Conservation (phyloP, 2,888 invertebrate species). For the Parnassius smintheus region DNA sequence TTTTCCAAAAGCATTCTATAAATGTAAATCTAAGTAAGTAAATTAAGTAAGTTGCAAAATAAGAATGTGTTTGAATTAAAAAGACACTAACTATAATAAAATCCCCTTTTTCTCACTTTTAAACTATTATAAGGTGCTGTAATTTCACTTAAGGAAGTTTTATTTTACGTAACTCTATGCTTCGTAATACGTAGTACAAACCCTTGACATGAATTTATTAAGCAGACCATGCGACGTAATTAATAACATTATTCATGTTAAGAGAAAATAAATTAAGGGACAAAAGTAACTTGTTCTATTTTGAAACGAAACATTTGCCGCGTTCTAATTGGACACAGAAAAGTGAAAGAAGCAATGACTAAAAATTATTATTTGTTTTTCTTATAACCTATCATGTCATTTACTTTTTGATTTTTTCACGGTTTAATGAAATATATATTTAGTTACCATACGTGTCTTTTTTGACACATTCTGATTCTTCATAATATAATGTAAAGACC, state of each 20-base stretch:
- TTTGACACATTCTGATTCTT: too few species aligned
- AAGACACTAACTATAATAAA: too few species aligned
- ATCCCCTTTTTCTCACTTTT: too few species aligned
- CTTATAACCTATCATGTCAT: too few species aligned
- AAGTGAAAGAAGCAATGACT: constrained; percentile 14
- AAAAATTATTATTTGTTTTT: constrained; percentile 6
- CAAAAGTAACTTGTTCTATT: constrained; percentile 14
- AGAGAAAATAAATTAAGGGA: constrained; percentile 21
- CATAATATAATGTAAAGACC: too few species aligned
- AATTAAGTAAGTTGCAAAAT: too few species aligned
- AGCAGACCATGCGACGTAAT: constrained; percentile 26
- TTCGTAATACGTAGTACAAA: constrained; percentile 15
- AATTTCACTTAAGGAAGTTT: constrained; percentile 23
- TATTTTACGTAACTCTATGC: constrained; percentile 22
- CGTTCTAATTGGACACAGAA: constrained; percentile 11
- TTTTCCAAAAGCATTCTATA: too few species aligned
- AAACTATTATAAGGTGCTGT: constrained; percentile 12
- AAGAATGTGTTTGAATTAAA: too few species aligned
- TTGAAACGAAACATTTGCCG: constrained; percentile 20
- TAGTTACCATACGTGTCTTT: too few species aligned
- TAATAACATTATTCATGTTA: constrained; percentile 27
- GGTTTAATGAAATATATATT: too few species aligned
- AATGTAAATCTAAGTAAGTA: too few species aligned
- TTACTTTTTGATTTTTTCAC: too few species aligned
- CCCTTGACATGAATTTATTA: constrained; percentile 26